Conservation (phyloP, 1,140 invertebrate genomes). For the Pseudomyrmex pallidus region DNA sequence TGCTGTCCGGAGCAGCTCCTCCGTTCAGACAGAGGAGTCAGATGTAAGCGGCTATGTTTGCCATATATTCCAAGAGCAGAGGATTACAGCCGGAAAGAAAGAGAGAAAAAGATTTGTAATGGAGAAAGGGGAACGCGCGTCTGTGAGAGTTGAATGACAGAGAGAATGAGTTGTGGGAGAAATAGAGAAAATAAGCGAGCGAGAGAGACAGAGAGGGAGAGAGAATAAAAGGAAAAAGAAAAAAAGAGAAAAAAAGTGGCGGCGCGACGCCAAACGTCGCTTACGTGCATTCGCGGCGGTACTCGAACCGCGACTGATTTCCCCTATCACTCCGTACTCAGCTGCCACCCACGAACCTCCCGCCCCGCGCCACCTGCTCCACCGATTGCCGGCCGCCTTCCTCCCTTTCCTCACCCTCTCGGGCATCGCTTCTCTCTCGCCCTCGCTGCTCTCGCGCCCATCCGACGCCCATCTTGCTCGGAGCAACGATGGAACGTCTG, state of each 20-base stretch:
- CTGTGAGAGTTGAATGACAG: constrained; percentile 24
- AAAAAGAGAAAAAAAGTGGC: neutral
- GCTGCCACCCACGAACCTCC: constrained; percentile 73
- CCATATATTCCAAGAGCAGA: constrained; percentile 36
- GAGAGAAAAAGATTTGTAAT: neutral
- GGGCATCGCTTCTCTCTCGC: neutral
- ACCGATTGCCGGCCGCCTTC: constrained; percentile 19
- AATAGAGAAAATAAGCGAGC: neutral
- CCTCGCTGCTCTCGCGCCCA: constrained; percentile 38
- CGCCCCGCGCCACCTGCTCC: constrained; percentile 61
- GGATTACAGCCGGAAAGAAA: neutral
- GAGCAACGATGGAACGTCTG: constrained; percentile 72
- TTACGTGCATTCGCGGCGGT: constrained; percentile 72
- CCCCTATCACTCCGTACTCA: constrained; percentile 75
- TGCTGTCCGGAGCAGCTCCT: neutral
- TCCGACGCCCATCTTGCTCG: constrained; percentile 46
- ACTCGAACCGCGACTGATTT: constrained; percentile 80
- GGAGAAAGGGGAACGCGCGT: neutral
- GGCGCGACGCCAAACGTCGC: constrained; percentile 41
- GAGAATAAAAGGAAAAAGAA: neutral
- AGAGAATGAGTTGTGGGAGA: neutral
- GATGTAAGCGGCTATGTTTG: constrained; percentile 20
- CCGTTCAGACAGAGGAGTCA: neutral
- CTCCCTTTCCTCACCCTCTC: neutral
- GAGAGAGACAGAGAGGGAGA: neutral